Evolutionary conservation across 2,113 vertebrate genomes (phyloP), one percentile per base, ranked within the genome.

Genomic region (Sisor rabdophorus): DNA sequence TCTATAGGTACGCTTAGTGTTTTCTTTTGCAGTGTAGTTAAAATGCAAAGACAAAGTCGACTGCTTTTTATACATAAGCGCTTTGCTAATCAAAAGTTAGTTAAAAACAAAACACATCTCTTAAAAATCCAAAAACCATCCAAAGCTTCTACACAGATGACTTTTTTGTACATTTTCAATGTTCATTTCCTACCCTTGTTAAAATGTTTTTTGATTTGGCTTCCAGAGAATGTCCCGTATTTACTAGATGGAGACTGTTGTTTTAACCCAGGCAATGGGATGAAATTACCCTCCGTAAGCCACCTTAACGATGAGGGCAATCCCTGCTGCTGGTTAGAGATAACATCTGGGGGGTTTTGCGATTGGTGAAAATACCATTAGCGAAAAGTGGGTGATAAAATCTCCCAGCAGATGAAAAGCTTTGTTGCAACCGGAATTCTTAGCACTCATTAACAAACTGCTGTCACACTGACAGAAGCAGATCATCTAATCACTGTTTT

Each of bases 251-350:
- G 79, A 75, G 73, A 79, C 84, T 89, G 87, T 89, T 90, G 83
- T 88, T 90, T 86, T 88, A 90, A 89, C 87, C 87, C 85, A 86
- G 87, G 82, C 86, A 84, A n/a, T 22, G 79, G 76, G 86, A 85
- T 88, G 84, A 85, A 86, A 87, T 88, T 87, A 87, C 85, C 67
- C 40, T 76, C 73, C 47, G 60, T 81, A 73, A 84, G 83, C 64
- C 58, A 77, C 78, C 75, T 79, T 78, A 30, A 81, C 59, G 79
- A 85, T 85, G 81, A 80, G 76, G 81, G 79, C 44, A 50, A 72
- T 64, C 60, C 56, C 55, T 75, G 61, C 47, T 76, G 71, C 67
- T 83, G 75, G 47, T 53, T 70, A 50, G n/a, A 64, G 79, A 81
- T 78, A 73, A 28, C 71, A 82, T 81, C 81, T 75, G 58, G 70